These are phyloP conservation scores for Apolygus lucorum DNA, from an alignment of 1,140 invertebrate species.

Conservation along the genomic window DNA sequence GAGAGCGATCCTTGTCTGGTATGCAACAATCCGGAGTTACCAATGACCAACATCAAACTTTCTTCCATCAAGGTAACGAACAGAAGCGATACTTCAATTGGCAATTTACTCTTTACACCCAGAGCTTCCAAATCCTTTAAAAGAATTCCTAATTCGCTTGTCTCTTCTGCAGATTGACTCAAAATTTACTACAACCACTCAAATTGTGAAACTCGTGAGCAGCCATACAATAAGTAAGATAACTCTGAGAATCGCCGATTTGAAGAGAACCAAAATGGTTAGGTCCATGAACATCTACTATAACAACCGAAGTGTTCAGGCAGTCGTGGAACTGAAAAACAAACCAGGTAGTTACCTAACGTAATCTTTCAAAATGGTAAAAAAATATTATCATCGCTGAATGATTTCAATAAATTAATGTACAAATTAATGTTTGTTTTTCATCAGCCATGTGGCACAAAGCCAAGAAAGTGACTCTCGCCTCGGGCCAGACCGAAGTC, in stretches of 20 bases:
- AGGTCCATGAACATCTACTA: constrained; percentile 93
- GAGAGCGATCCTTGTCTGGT: constrained; percentile 95
- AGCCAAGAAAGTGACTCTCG: constrained; percentile 80
- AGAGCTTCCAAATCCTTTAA: neutral
- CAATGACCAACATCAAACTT: constrained; percentile 84
- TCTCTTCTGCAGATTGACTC: constrained; percentile 61
- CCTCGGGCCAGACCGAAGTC: constrained; percentile 87
- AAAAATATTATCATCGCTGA: too few relatives aligned
- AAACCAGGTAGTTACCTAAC: constrained; percentile 57
- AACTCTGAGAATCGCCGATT: constrained; percentile 82
- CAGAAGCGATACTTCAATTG: too few relatives aligned
- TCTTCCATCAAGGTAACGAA: constrained; percentile 75
- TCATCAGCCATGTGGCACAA: constrained; percentile 90
- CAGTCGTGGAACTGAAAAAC: constrained; percentile 94
- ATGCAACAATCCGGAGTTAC: constrained; percentile 94
- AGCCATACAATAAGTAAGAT: constrained; percentile 93
- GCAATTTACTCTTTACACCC: neutral
- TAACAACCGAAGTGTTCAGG: constrained; percentile 90
- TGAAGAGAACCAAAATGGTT: constrained; percentile 96
- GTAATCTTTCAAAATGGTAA: too few relatives aligned
- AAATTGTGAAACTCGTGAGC: constrained; percentile 91
- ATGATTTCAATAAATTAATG: too few relatives aligned
- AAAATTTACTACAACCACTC: constrained; percentile 94
- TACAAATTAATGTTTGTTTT: too few relatives aligned
- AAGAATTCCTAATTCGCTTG: constrained; percentile 6